Evolutionary conservation across 2,888 invertebrate genomes (phyloP).

Genomic region (Andricus quercusramuli): DNA sequence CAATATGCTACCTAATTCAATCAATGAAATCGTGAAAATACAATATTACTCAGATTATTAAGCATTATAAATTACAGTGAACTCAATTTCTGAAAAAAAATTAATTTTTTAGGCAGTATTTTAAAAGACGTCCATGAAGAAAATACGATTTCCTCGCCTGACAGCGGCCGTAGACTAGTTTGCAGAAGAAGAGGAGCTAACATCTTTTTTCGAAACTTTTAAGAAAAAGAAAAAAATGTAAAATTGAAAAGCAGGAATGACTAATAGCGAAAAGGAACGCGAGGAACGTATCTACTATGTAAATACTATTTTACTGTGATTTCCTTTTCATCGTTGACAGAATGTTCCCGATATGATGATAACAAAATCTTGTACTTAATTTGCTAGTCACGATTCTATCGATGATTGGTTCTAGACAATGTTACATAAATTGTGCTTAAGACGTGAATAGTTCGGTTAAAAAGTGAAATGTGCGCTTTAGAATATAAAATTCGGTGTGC

Average conservation of each 20-base stretch:
- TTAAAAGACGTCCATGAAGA: slow-evolving; percentile 7
- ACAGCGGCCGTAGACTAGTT: slow-evolving; percentile 1
- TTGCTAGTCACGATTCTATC: slow-evolving; percentile 59
- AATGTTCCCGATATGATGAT: slow-evolving; percentile 58
- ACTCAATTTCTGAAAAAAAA: not conserved
- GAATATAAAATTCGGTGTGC: not conserved
- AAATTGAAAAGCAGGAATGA: not conserved
- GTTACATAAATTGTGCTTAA: slow-evolving; percentile 16
- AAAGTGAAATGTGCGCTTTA: slow-evolving; percentile 10
- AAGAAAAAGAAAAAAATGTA: not conserved
- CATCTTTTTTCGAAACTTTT: slow-evolving; percentile 16
- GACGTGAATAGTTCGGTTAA: slow-evolving; percentile 16
- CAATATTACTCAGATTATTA: not conserved
- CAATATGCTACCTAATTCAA: too few relatives aligned
- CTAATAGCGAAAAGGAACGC: slow-evolving; percentile 1
- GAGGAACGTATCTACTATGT: slow-evolving; percentile 52
- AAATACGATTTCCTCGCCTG: slow-evolving; percentile 15
- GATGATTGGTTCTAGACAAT: slow-evolving; percentile 54
- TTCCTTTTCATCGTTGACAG: slow-evolving; percentile 59
- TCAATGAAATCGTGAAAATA: too few relatives aligned
- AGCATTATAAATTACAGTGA: not conserved
- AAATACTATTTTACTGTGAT: slow-evolving; percentile 65
- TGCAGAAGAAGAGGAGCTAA: slow-evolving; percentile 11
- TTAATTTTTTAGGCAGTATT: slow-evolving; percentile 31
- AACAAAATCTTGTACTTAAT: slow-evolving; percentile 56